Evolutionary conservation across 2,888 invertebrate species (phyloP), one percentile per base, ranked within the genome.

Genomic region (Zelleria hepariella): DNA sequence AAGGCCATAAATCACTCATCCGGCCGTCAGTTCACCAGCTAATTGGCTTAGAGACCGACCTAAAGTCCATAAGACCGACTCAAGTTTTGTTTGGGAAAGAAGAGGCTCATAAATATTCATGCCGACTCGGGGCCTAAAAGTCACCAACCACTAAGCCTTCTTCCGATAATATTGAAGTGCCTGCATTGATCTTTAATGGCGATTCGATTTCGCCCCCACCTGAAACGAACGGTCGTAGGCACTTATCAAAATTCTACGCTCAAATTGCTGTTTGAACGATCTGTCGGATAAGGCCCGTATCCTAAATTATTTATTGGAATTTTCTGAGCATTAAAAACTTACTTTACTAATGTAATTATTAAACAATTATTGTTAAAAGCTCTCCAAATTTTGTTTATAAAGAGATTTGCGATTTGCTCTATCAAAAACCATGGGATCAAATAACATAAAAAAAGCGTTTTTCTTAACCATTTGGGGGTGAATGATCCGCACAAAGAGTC

Each of bases 51-150:
- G 18, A 57, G n/a, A 48, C 21, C 26, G 23, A 18, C 24, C 47
- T n/a, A 48, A 57, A n/a, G 57, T 57, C 47, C n/a, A 24, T 48
- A 57, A 48, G 47, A 20, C 42, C 15, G 58, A 26, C 62, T 64
- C 59, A 59, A 62, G 64, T 63, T 73, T 76, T 74, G 65, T 67
- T 69, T 69, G 70, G 66, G 68, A 77, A 82, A 80, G 77, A 79
- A 74, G 74, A 73, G 65, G 68, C 74, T 86, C 82, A 87, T 87
- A 82, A 87, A 86, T 87, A 86, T 87, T 85, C 87, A 86, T 82
- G 77, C 76, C 75, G 76, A 75, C 78, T 82, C 78, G 73, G 76
- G 77, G 73, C 78, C 75, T 75, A 71, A 77, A 82, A 85, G 82
- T 81, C 83, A 80, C 75, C 74, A 74, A 80, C 75, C 74, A 74